These are phyloP conservation scores for Brachypteracias leptosomus DNA, from an alignment of 2,113 vertebrate species.

Conservation along the genomic window DNA sequence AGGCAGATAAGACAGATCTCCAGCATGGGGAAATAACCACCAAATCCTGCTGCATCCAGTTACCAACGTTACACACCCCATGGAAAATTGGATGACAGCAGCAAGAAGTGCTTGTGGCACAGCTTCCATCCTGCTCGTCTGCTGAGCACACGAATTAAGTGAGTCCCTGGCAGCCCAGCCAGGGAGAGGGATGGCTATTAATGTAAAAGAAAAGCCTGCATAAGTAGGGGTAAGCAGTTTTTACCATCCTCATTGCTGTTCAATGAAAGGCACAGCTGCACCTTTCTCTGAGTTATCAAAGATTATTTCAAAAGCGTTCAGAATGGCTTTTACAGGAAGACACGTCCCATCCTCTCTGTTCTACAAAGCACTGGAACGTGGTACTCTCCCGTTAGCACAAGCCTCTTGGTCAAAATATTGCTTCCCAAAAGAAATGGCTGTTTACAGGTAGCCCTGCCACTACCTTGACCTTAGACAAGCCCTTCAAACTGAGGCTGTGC, in stretches of 20 bases:
- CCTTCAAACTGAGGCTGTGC: not conserved
- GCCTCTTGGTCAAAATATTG: not conserved
- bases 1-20: not conserved
- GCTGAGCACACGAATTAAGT: constrained; percentile 21
- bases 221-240: constrained; percentile 44
- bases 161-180: constrained; percentile 7
- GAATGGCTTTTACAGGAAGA: constrained; percentile 10
- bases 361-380: not conserved
- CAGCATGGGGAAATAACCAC: not conserved
- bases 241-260: not conserved
- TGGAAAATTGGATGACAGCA: constrained; percentile 26
- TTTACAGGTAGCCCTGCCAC: not conserved
- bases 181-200: constrained; percentile 22
- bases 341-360: not conserved
- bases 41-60: not conserved
- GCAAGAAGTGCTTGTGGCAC: constrained; percentile 42
- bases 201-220: constrained; percentile 8
- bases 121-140: constrained; percentile 22
- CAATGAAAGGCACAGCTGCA: constrained; percentile 44
- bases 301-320: constrained; percentile 3
- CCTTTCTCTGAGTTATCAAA: constrained; percentile 47
- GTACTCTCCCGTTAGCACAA: not conserved
- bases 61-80: not conserved
- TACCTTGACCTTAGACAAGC: not conserved
- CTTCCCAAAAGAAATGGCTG: not conserved